Conservation (phyloP, 2,113 vertebrate genomes). For the Potamarius usumacintae region DNA sequence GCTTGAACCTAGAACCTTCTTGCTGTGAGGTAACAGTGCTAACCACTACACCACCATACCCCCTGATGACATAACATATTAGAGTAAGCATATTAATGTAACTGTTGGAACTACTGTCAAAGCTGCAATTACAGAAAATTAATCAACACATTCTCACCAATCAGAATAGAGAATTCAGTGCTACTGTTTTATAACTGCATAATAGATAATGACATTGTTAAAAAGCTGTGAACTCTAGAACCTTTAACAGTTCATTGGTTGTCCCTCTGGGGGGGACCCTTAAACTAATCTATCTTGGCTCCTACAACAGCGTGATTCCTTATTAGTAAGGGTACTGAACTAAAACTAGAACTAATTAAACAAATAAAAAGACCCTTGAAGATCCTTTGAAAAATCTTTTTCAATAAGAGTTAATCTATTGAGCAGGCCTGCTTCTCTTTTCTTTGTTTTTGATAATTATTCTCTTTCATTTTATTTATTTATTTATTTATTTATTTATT, state of each 20-base stretch:
- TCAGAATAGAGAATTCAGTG: background rate
- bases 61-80: background rate
- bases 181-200: background rate
- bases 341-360: background rate
- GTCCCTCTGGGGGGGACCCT: background rate
- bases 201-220: background rate
- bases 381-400: background rate
- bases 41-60: too few relatives aligned
- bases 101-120: background rate
- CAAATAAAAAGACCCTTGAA: background rate
- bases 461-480: background rate
- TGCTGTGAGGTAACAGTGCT: background rate
- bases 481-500: too few relatives aligned
- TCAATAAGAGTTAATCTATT: background rate
- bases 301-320: background rate
- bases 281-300: background rate
- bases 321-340: background rate
- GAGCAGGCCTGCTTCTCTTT: background rate
- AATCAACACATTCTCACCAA: background rate
- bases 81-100: background rate
- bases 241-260: background rate
- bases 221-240: background rate
- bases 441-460: slow-evolving; percentile 7
- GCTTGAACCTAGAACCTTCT: too few relatives aligned
- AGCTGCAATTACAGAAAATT: background rate